These are phyloP conservation scores for Atherix ibis DNA, from an alignment of 2,888 invertebrate species.

Conservation along the genomic window DNA sequence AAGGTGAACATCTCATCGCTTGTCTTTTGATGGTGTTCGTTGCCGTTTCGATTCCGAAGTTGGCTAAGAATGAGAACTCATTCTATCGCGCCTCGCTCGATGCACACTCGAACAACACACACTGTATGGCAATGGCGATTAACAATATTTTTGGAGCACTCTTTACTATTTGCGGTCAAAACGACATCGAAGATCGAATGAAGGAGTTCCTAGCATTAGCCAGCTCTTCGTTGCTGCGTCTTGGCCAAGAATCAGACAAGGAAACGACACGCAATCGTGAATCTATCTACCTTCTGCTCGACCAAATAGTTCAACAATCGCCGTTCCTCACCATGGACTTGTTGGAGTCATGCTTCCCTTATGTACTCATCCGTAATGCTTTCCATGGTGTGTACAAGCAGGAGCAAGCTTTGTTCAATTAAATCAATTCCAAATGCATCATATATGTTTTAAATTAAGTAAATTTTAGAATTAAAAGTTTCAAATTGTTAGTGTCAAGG, in stretches of 20 bases:
- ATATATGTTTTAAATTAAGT: too few species aligned
- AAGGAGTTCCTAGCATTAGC: constrained; percentile 89
- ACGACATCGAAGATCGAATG: constrained; percentile 93
- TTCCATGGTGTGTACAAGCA: constrained; percentile 93
- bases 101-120: constrained; percentile 97
- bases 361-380: constrained; percentile 92
- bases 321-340: constrained; percentile 98
- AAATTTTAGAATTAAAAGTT: too few species aligned
- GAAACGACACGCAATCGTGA: constrained; percentile 89
- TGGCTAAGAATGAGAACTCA: constrained; percentile 80
- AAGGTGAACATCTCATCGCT: constrained; percentile 84
- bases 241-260: constrained; percentile 91
- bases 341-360: constrained; percentile 97
- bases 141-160: constrained; percentile 92
- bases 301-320: constrained; percentile 95
- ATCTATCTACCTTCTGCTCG: constrained; percentile 89
- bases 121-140: constrained; percentile 93
- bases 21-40: constrained; percentile 98
- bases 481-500: too few species aligned
- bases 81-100: constrained; percentile 75
- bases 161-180: constrained; percentile 89
- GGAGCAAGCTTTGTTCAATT: constrained; percentile 40
- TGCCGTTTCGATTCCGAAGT: constrained; percentile 89
- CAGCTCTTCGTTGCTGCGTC: constrained; percentile 82
- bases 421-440: too few species aligned